Conservation (phyloP, 64 coral and sea anemone genomes). For the Pocillopora verrucosa region DNA sequence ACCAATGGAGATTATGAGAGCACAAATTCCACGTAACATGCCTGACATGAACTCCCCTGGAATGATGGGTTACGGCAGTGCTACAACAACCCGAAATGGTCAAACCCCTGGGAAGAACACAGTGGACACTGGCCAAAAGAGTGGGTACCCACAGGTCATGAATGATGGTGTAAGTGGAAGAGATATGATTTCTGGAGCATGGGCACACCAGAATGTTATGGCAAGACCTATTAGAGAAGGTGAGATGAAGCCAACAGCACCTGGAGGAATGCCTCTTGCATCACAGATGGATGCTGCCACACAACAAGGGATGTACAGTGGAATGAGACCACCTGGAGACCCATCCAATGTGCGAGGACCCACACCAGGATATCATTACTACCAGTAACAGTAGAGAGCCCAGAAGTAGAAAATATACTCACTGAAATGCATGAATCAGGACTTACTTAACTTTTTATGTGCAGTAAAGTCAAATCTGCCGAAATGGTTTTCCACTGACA, state of each 20-base stretch:
- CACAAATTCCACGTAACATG: slow-evolving; percentile 44
- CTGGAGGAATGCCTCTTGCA: not conserved
- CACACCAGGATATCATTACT: slow-evolving; percentile 13
- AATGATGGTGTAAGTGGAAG: slow-evolving; percentile 30
- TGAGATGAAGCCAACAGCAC: slow-evolving; percentile 42
- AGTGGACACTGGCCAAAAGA: slow-evolving; percentile 64
- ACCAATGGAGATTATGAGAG: slow-evolving; percentile 42
- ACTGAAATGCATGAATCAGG: not conserved
- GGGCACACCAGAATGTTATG: slow-evolving; percentile 54
- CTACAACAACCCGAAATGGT: slow-evolving; percentile 35
- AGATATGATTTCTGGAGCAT: slow-evolving; percentile 36
- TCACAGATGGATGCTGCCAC: slow-evolving; percentile 31
- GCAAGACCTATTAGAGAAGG: slow-evolving; percentile 37
- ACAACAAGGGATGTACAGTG: slow-evolving; percentile 51
- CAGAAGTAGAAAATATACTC: not conserved
- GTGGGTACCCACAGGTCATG: slow-evolving; percentile 60
- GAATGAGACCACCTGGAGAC: slow-evolving; percentile 20
- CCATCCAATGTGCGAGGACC: not conserved
- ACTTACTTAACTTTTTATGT: not conserved
- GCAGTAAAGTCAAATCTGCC: not conserved
- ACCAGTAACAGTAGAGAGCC: slow-evolving; percentile 25
- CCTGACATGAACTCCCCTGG: slow-evolving; percentile 41
- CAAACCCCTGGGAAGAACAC: slow-evolving; percentile 12
- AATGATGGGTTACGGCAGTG: slow-evolving; percentile 38
- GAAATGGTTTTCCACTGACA: not conserved